Conservation (phyloP, 2,888 invertebrate genomes). For the Erebia ligea region DNA sequence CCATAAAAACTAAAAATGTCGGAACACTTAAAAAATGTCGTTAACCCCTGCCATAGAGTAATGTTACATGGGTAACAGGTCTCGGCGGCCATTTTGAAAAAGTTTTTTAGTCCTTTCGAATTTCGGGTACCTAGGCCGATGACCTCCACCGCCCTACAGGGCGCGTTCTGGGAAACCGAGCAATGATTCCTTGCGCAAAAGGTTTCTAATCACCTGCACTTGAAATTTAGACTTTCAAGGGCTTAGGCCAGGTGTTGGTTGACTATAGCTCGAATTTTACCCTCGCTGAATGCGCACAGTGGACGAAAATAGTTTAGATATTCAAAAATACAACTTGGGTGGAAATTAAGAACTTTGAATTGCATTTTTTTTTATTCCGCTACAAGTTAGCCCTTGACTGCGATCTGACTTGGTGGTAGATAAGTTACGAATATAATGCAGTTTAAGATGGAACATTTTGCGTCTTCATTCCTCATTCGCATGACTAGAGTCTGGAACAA, state of each 20-base stretch:
- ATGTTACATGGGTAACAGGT: constrained; percentile 81
- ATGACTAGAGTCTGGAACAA: too few species aligned
- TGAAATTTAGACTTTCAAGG: constrained; percentile 38
- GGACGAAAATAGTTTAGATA: constrained; percentile 21
- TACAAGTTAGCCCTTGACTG: too few species aligned
- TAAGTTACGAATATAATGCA: too few species aligned
- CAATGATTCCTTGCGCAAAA: constrained; percentile 42
- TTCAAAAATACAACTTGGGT: background rate
- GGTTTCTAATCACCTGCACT: constrained; percentile 46
- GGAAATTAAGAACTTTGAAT: background rate
- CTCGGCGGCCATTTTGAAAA: constrained; percentile 76
- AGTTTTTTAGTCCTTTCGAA: constrained; percentile 81
- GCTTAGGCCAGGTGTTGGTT: constrained; percentile 40
- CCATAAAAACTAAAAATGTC: constrained; percentile 17
- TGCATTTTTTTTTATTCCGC: too few species aligned
- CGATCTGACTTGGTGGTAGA: too few species aligned
- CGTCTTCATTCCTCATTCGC: too few species aligned
- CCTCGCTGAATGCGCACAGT: constrained; percentile 15
- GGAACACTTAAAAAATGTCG: constrained; percentile 54
- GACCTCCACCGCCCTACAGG: constrained; percentile 64
- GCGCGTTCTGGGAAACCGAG: constrained; percentile 43
- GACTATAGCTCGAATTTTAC: constrained; percentile 35
- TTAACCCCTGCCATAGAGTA: constrained; percentile 77
- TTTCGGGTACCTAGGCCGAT: constrained; percentile 80
- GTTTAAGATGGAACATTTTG: too few species aligned